Conservation (phyloP, 2,113 vertebrate species). For the Trematomus loennbergii region DNA sequence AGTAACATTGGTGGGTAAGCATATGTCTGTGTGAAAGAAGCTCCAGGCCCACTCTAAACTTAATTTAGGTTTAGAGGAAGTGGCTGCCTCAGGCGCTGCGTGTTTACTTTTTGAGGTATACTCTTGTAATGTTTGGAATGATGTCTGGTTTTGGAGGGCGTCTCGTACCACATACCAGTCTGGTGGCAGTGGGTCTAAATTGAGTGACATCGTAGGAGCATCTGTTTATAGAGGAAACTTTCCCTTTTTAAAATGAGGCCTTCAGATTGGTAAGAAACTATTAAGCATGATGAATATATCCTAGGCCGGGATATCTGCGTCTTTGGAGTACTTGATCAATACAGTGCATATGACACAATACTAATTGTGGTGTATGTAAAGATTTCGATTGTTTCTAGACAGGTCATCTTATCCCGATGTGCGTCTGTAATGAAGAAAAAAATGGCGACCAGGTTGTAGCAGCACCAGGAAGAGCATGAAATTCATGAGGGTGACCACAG, state of each 20-base stretch:
- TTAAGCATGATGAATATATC: background rate
- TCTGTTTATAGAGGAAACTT: conserved; percentile 25
- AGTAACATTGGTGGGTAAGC: background rate
- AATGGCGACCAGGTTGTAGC: conserved; percentile 84
- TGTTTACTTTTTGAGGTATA: conserved; percentile 64
- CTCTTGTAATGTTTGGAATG: conserved; percentile 81
- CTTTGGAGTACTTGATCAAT: background rate
- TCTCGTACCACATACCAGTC: conserved; percentile 66
- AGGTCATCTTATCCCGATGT: conserved; percentile 78
- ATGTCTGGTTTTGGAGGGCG: conserved; percentile 76
- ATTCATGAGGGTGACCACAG: conserved; percentile 89
- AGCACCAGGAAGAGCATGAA: conserved; percentile 91
- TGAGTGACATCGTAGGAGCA: conserved; percentile 49
- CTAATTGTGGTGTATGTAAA: too few species aligned
- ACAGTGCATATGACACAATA: too few species aligned
- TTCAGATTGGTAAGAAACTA: conserved; percentile 21
- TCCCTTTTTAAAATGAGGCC: conserved; percentile 9
- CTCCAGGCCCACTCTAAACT: conserved; percentile 53
- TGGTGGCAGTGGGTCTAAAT: conserved; percentile 76
- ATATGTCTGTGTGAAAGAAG: background rate
- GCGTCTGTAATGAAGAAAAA: conserved; percentile 91
- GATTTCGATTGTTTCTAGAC: conserved; percentile 73
- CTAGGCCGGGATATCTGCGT: conserved; percentile 5
- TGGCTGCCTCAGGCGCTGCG: conserved; percentile 73
- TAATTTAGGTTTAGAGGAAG: conserved; percentile 64